phyloP scores from a whole-genome alignment of 2,888 invertebrate species.

The Theodoxus fluviatilis region DNA sequence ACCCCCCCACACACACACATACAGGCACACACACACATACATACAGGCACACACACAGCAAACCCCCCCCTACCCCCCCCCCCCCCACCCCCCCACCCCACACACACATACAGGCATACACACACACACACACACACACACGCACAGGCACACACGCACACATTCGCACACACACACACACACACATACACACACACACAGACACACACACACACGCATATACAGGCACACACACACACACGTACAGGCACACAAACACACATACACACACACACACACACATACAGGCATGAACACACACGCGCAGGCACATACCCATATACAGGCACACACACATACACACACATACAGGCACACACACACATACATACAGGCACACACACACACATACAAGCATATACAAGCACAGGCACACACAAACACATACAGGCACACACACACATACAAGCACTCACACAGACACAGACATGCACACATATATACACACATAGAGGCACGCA shows the following conservation, averaged over 20 bases:
- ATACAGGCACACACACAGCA: constrained; percentile 2
- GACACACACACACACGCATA: neutral
- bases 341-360: neutral
- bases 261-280: no score
- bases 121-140: neutral
- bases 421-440: neutral
- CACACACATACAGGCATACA: neutral
- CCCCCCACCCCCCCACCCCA: no score
- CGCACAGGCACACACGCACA: neutral
- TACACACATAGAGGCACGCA: neutral
- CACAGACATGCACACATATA: neutral
- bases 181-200: neutral
- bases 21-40: neutral
- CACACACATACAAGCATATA: neutral
- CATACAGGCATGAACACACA: no score
- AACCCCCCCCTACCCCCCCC: no score
- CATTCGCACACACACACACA: neutral
- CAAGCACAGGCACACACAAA: neutral
- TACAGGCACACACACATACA: neutral
- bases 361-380: neutral
- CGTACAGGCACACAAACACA: neutral
- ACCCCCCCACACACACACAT: neutral
- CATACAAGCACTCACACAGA: no score
- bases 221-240: neutral
- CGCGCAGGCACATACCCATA: neutral